Base-by-base conservation (phyloP, 2,888 invertebrate genomes). In the Amphipyra berbera region DNA sequence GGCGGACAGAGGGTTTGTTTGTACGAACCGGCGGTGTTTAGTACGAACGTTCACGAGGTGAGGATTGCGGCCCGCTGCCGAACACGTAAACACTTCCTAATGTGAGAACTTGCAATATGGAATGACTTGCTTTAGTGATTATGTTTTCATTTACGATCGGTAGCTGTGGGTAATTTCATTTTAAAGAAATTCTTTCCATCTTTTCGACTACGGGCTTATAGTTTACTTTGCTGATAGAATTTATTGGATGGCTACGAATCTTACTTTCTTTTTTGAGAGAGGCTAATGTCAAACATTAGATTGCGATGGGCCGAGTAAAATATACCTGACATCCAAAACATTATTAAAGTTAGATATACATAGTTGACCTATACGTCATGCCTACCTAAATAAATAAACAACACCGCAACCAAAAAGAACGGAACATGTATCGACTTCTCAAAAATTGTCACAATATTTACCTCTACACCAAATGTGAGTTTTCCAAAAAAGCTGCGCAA, bases 1-100 rank as follows among this genome's bases (percentile, higher is more conserved):
- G 93, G 68, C 61, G 76, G 59, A 70, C 78, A 75, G 72, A 80
- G 75, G 68, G 75, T 46, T 73, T 81, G 73, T 77, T 75, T 75
- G 72, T 68, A 42, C 50, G 62, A 57, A 46, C 40, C 50, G 57
- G 48, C 53, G 54, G 59, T 42, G 54, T 65, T 55, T 52, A 40
- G 41, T 49, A 42, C 56, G 46, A 21, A 49, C 48, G 47, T 12
- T 15, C 49, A 49, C 40, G 68, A 79, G 78, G 80, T 79, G 74
- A 61, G 68, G 64, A 68, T 44, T 56, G 56, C 59, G 52, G 30
- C 49, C 56, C 38, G 21, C 54, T 37, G 30, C 21, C n/a, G 9
- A 9, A 0, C 21, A 13, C 33, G 63, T 74, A 65, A 74, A 76
- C 71, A 74, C 62, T 61, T 61, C 41, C 47, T 64, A 48, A 53